phyloP scores from a whole-genome alignment of 2,888 invertebrate genomes.

The Phalera bucephala region DNA sequence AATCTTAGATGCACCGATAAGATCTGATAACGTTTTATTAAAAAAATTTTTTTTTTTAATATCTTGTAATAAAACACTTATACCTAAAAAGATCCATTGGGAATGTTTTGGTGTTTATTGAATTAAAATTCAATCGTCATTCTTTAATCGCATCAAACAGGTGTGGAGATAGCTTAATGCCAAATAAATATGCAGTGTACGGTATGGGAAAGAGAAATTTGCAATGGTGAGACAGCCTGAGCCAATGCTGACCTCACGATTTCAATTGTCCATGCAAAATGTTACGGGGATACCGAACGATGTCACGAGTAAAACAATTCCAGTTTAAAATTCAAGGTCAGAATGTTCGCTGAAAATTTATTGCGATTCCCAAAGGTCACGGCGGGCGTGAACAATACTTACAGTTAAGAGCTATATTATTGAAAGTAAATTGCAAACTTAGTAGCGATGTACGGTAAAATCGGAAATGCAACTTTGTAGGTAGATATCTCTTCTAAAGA shows the following conservation, averaged over 20 bases:
- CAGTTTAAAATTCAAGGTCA: slow-evolving; percentile 78
- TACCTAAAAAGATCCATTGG: neutral
- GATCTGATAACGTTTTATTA: slow-evolving; percentile 1
- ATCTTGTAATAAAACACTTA: neutral
- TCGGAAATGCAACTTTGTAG: slow-evolving; percentile 3
- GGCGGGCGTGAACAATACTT: slow-evolving; percentile 14
- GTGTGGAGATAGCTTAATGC: slow-evolving; percentile 53
- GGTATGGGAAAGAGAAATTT: slow-evolving; percentile 79
- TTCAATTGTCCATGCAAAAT: slow-evolving; percentile 81
- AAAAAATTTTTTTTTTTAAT: neutral
- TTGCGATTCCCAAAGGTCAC: slow-evolving; percentile 39
- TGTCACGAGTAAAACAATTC: slow-evolving; percentile 75
- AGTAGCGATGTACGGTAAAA: neutral
- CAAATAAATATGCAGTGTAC: slow-evolving; percentile 63
- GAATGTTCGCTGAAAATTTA: slow-evolving; percentile 58
- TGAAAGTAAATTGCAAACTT: slow-evolving; percentile 19
- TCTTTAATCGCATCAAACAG: slow-evolving; percentile 44
- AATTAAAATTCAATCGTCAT: slow-evolving; percentile 27
- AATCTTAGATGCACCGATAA: neutral
- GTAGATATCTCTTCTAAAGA: neutral
- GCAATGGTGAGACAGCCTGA: slow-evolving; percentile 69
- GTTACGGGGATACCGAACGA: slow-evolving; percentile 75
- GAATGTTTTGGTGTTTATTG: slow-evolving; percentile 3
- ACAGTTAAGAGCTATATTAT: slow-evolving; percentile 25
- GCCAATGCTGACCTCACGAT: slow-evolving; percentile 80